Base-by-base conservation (phyloP, 2,888 invertebrate species). In the Drosophila differens region DNA sequence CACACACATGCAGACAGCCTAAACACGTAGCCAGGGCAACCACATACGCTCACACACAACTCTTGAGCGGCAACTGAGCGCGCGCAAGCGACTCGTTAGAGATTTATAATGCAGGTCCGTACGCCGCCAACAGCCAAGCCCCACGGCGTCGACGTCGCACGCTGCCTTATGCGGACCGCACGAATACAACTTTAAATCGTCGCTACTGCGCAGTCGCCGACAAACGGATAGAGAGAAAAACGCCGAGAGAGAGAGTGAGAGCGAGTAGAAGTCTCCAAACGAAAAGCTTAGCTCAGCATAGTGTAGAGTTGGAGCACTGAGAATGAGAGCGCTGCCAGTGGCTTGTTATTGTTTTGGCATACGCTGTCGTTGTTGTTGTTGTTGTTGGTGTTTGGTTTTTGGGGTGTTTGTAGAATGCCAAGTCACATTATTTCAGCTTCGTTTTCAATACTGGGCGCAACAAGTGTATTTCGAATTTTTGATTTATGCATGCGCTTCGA, bases 381-480 rank as follows among this genome's bases (percentile, higher is more conserved):
- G 39, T 37, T 66, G 54, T 41, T 63, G 41, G 19, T 33, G 30
- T 58, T 51, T 65, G 62, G 44, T 66, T 75, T 75, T 80, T 76
- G 75, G 81, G 81, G 78, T 81, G 79, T 68, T 65, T 66, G 81
- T 66, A 82, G 83, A 82, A 81, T 81, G 82, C 82, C 82, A 82
- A 82, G 82, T 82, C 82, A 82, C 81, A 82, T 82, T 82, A 64
- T 74, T 81, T 82, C 82, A 74, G 82, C 82, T 82, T 82, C 83
- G 82, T 82, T 82, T 82, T 82, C 83, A 83, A 82, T 82, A 83
- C 70, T 81, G 84, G 84, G 75, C 87, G 88, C 87, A 87, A 87
- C 87, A 87, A 87, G 87, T 87, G 87, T 88, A 87, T 88, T 88
- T 84, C 66, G 75, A 71, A 25, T 78, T 76, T 84, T 82, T 88